Percentiles rank a stretch among this genome's conserved stretches.
phyloP scores from a whole-genome alignment of 1,140 invertebrate species.

The Orchestia grillus region DNA sequence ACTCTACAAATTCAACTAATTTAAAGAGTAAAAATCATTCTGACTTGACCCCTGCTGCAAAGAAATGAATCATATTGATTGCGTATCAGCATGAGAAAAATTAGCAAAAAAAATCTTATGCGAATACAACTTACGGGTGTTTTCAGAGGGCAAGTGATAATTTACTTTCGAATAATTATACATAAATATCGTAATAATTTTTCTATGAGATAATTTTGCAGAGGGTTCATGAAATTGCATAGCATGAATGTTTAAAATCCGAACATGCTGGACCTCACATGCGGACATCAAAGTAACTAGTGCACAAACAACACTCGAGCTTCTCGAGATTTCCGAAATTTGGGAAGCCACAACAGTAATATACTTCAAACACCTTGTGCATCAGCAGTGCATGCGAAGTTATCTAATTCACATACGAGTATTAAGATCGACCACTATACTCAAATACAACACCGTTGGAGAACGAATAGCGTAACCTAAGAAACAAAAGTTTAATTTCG shows the following conservation, averaged over 20 bases:
- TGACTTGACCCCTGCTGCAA: neutral
- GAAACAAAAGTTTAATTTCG: neutral
- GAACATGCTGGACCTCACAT: neutral
- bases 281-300: neutral
- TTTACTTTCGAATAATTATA: neutral
- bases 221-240: neutral
- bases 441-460: neutral
- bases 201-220: neutral
- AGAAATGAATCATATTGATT: neutral
- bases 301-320: neutral
- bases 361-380: neutral
- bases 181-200: neutral
- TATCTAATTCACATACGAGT: neutral
- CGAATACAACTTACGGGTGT: neutral
- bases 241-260: neutral
- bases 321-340: too few relatives aligned
- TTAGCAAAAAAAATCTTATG: neutral
- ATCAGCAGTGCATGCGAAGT: neutral
- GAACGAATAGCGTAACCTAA: neutral
- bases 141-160: neutral
- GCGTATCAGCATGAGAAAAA: neutral
- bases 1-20: neutral
- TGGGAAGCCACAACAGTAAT: too few relatives aligned
- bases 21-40: neutral
- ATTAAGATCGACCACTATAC: neutral